Evolutionary conservation across 2,888 invertebrate genomes (phyloP).

Genomic region (Rhopalosiphum nymphaeae): DNA sequence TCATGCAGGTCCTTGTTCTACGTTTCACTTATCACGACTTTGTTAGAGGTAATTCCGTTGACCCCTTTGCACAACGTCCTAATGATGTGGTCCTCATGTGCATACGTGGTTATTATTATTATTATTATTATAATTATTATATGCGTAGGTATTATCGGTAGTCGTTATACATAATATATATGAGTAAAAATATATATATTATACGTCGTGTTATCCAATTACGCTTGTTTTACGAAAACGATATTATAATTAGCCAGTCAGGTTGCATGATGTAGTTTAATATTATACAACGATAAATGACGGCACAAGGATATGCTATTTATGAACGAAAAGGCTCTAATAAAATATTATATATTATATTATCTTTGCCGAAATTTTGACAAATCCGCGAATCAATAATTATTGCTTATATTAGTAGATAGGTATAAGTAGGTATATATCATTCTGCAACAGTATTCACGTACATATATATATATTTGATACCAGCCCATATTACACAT

Average conservation of each 20-base stretch:
- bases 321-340: not conserved
- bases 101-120: not conserved
- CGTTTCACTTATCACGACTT: conserved; percentile 2
- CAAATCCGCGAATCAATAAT: not conserved
- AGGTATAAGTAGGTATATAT: not conserved
- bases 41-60: not conserved
- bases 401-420: not conserved
- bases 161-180: not conserved
- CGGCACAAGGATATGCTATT: not conserved
- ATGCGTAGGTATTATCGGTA: not conserved
- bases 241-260: not conserved
- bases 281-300: not conserved
- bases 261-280: not conserved
- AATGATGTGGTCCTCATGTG: not conserved
- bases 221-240: conserved; percentile 7
- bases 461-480: not conserved
- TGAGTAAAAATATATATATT: not conserved
- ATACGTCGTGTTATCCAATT: not conserved
- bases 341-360: not conserved
- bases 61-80: not conserved
- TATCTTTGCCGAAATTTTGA: not conserved
- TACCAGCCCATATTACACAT: too few relatives aligned
- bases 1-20: not conserved
- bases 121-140: not conserved
- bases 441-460: not conserved